A percentile compares a stretch with the other conserved stretches of the same genome.
phyloP scores from a whole-genome alignment of 2,113 vertebrate species.

The Myotis brandtii region DNA sequence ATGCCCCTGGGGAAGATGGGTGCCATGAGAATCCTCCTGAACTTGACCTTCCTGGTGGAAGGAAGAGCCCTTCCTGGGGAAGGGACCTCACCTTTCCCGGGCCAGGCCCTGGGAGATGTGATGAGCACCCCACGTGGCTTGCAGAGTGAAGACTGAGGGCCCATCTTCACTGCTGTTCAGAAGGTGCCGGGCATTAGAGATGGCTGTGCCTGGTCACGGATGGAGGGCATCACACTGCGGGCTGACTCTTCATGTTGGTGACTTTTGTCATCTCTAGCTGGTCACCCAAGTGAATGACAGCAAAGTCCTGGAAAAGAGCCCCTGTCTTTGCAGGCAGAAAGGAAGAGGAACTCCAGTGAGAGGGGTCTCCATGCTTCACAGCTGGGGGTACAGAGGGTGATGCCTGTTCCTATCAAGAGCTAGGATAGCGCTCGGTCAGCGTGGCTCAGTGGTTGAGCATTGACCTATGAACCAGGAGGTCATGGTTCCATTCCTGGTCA shows the following conservation, averaged over 20 bases:
- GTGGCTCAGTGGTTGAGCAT: no score
- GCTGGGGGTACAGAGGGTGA: background rate
- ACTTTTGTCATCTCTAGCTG: background rate
- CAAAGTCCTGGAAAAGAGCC: background rate
- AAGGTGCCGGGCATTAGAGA: background rate
- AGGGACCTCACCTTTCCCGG: background rate
- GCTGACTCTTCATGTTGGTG: background rate
- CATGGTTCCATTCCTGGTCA: no score
- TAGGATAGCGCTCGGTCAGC: no score
- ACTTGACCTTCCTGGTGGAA: background rate
- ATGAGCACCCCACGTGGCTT: accelerated
- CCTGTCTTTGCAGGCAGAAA: background rate
- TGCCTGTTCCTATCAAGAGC: background rate
- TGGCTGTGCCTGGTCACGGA: background rate
- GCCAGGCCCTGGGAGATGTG: background rate
- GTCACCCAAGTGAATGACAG: background rate
- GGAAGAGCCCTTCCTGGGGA: accelerated
- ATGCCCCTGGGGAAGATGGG: background rate
- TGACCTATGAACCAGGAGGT: no score
- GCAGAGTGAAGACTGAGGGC: background rate
- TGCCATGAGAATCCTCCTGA: background rate
- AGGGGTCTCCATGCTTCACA: background rate
- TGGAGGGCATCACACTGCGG: no score
- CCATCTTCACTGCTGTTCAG: accelerated
- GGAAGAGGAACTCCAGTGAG: background rate